Evolutionary conservation across 2,113 vertebrate species (phyloP).

Genomic region (Cebus imitator): DNA sequence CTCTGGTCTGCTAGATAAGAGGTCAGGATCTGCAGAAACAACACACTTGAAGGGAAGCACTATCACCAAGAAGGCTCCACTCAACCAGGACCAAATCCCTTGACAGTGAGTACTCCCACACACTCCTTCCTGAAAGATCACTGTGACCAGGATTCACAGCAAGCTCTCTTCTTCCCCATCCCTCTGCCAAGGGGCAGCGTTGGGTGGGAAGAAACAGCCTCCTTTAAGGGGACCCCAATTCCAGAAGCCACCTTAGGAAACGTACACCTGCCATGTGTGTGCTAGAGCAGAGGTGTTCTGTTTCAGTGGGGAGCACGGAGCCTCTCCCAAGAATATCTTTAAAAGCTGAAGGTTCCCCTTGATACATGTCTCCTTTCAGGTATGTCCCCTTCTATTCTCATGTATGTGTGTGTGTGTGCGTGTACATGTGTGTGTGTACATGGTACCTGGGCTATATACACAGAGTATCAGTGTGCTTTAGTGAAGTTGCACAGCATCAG

Average conservation of each 20-base stretch:
- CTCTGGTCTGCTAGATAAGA: neutral
- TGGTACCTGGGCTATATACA: neutral
- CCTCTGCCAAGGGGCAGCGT: neutral
- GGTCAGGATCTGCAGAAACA: neutral
- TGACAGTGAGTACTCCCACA: neutral
- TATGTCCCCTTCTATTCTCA: neutral
- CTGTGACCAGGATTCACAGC: neutral
- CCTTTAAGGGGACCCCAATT: neutral
- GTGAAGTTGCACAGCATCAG: neutral
- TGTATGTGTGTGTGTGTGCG: neutral
- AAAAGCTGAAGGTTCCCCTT: neutral
- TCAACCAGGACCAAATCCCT: neutral
- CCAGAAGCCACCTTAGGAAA: neutral
- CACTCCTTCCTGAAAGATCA: neutral
- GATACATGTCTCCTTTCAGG: neutral
- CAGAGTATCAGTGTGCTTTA: neutral
- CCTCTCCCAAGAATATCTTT: neutral
- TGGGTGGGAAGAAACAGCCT: neutral
- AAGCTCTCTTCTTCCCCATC: neutral
- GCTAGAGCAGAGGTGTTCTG: neutral
- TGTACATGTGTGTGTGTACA: too few species aligned
- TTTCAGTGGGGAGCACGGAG: neutral
- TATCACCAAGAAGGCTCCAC: neutral
- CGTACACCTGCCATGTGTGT: neutral
- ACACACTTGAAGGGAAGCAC: neutral